Evolutionary conservation across 2,888 invertebrate genomes (phyloP), one percentile per base, ranked within the genome.

Genomic region (Lissonota sp.): DNA sequence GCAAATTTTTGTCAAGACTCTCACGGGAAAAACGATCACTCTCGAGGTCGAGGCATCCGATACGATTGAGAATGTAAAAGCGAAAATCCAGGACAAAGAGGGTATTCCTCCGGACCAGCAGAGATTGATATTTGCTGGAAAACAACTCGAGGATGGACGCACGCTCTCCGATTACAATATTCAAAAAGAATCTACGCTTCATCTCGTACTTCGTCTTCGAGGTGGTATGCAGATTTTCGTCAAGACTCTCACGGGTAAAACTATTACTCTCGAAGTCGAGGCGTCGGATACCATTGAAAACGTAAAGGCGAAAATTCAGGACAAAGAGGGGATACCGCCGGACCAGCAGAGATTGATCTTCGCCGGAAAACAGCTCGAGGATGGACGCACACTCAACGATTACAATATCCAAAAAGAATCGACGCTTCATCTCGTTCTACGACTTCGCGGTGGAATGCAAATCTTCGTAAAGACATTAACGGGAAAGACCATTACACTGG

Each of bases 261-360:
- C 93, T 60, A 94, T 94, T 60, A 93, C 93, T 4, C 84, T 93
- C 6, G 93, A 93, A 80, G 93, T 93, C 0, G 94, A 94, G 86
- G 92, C 94, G 12, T 93, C 93, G 2, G 94, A 94, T 83, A 93
- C 94, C 0, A 94, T 94, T 74, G 94, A 94, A 84, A 94, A 93
- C 87, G 93, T 94, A 6, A 94, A 94, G 84, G 89, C 91, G 0
- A 91, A 92, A 80, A 92, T 92, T 55, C 90, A 78, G n/a, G 74
- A 82, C n/a, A 78, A 78, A n/a, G 81, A 78, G 12, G 81, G 81
- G 62, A 79, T 82, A 42, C 84, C 84, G 2, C 82, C 82, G 10
- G 84, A 84, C 12, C 82, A 84, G 60, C 84, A 84, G 58, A 62
- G 84, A 55, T 80, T 84, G 53, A 84, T 84, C 26, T 83, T 83